Conservation (phyloP, 2,888 invertebrate genomes). For the Thera obeliscata region DNA sequence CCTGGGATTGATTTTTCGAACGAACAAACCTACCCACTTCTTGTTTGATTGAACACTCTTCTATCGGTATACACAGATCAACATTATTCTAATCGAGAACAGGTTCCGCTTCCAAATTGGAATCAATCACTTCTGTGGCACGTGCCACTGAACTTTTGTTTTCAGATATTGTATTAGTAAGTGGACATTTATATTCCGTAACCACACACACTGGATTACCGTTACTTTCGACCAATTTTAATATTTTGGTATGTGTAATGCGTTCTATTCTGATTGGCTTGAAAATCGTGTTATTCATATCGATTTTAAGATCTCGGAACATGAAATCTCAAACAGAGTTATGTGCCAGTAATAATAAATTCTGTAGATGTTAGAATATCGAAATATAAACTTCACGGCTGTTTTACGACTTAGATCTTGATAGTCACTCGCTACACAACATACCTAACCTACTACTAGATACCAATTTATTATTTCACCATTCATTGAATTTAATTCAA, state of each 20-base stretch:
- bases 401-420: slow-evolving; percentile 22
- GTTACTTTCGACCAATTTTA: slow-evolving; percentile 24
- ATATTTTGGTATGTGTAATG: slow-evolving; percentile 29
- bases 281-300: slow-evolving; percentile 20
- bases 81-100: neutral
- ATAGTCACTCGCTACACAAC: slow-evolving; percentile 4
- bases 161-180: slow-evolving; percentile 1
- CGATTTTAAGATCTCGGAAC: slow-evolving; percentile 24
- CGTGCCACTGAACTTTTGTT: slow-evolving; percentile 9
- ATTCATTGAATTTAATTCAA: too few species aligned
- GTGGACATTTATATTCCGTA: slow-evolving; percentile 10
- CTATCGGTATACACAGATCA: too few species aligned
- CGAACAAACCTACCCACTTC: too few species aligned
- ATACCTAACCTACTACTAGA: neutral
- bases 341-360: slow-evolving; percentile 31
- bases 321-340: slow-evolving; percentile 21
- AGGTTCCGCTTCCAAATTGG: neutral
- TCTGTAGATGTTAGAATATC: slow-evolving; percentile 30
- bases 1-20: too few species aligned
- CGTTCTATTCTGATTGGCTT: slow-evolving; percentile 22
- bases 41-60: too few species aligned
- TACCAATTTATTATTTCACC: neutral
- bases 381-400: slow-evolving; percentile 16
- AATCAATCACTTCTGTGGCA: slow-evolving; percentile 2
- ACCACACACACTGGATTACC: slow-evolving; percentile 13